Evolutionary conservation across 2,113 vertebrate genomes (phyloP).

Genomic region (Ciconia boyciana): DNA sequence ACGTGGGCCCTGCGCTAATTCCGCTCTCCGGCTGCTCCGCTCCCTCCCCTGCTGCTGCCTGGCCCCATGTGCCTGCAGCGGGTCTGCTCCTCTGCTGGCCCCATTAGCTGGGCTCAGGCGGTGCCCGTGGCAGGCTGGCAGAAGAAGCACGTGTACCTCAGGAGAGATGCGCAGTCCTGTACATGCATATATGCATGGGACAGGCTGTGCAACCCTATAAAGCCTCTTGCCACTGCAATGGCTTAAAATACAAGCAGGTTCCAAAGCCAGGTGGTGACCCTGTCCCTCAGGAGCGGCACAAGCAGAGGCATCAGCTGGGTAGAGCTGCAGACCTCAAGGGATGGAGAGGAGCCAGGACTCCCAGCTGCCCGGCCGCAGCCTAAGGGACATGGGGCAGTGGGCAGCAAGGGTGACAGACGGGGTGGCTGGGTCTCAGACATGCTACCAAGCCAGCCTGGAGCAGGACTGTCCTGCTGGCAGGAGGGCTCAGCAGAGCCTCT

Average conservation of each 20-base stretch:
- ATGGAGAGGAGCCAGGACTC: background rate
- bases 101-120: fast-evolving
- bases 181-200: background rate
- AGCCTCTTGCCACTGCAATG: background rate
- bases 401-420: background rate
- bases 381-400: fast-evolving
- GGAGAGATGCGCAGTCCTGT: too few species aligned
- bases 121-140: background rate
- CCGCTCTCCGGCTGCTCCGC: background rate
- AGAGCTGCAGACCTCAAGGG: background rate
- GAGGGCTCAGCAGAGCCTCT: background rate
- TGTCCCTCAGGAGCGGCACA: fast-evolving
- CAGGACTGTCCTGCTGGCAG: background rate
- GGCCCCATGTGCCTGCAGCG: fast-evolving
- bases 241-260: background rate
- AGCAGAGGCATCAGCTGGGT: background rate
- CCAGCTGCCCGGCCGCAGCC: background rate
- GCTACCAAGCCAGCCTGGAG: background rate
- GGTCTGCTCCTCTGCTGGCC: background rate
- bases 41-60: background rate
- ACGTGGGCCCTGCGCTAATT: background rate
- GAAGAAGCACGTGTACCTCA: background rate
- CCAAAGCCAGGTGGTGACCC: background rate
- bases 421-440: fast-evolving
- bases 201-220: too few species aligned